phyloP scores from a whole-genome alignment of 1,140 invertebrate genomes.

The Pseudomyrmex concolor region DNA sequence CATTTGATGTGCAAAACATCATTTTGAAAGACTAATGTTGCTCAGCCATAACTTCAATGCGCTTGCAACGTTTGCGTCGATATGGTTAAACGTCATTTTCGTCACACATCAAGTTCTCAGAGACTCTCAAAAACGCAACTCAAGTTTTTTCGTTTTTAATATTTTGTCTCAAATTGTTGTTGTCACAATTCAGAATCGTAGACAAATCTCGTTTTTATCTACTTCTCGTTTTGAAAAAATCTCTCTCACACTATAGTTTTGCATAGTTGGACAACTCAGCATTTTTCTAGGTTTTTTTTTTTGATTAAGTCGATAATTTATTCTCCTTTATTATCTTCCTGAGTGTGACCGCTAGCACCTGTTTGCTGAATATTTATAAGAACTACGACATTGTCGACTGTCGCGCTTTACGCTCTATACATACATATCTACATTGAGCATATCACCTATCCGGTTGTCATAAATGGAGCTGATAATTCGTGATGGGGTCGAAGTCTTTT shows the following conservation, averaged over 20 bases:
- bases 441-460: slow-evolving; percentile 60
- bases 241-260: slow-evolving; percentile 49
- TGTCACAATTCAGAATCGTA: slow-evolving; percentile 50
- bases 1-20: slow-evolving; percentile 16
- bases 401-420: slow-evolving; percentile 59
- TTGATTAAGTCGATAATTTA: slow-evolving; percentile 34
- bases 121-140: slow-evolving; percentile 47
- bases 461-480: slow-evolving; percentile 78
- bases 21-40: slow-evolving; percentile 1
- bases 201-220: slow-evolving; percentile 35
- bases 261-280: slow-evolving; percentile 29
- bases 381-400: slow-evolving; percentile 56
- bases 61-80: slow-evolving; percentile 55
- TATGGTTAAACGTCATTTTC: slow-evolving; percentile 67
- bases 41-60: slow-evolving; percentile 17
- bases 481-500: slow-evolving; percentile 86
- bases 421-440: slow-evolving; percentile 58
- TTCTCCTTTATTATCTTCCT: slow-evolving; percentile 11
- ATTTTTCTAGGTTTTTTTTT: background rate
- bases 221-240: slow-evolving; percentile 47
- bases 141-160: slow-evolving; percentile 1
- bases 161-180: background rate
- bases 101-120: slow-evolving; percentile 49
- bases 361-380: slow-evolving; percentile 47
- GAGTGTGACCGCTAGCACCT: slow-evolving; percentile 52